Conservation (phyloP, 35 echinoderm and acorn worm genomes). For the Diadema setosum region DNA sequence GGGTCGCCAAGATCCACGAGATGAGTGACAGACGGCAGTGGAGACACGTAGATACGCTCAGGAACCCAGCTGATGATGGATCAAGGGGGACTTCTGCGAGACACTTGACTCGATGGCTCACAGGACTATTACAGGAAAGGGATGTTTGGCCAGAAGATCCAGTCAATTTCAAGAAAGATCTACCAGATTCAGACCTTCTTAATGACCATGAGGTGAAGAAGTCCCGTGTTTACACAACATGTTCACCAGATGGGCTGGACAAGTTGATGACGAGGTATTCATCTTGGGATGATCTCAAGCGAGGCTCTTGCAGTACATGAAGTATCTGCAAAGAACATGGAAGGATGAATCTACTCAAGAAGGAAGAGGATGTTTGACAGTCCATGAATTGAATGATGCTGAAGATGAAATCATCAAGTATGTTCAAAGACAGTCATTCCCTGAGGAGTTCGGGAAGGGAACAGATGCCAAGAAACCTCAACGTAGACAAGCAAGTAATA, state of each 20-base stretch:
- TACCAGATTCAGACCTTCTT: background rate
- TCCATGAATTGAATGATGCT: background rate
- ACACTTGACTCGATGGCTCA: conserved; percentile 12
- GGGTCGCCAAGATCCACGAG: conserved; percentile 5
- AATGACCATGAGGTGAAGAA: conserved; percentile 5
- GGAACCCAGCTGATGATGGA: conserved; percentile 43
- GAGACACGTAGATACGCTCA: conserved; percentile 38
- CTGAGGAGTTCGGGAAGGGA: background rate
- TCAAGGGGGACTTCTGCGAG: background rate
- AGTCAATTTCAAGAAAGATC: background rate
- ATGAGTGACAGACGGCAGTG: background rate
- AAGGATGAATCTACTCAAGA: too few species aligned
- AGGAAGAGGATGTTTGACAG: too few species aligned
- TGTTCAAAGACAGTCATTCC: background rate
- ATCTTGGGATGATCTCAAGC: too few species aligned
- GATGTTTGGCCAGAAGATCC: background rate
- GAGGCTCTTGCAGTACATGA: too few species aligned
- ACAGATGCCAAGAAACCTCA: background rate
- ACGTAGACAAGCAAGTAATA: background rate
- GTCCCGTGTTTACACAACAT: background rate
- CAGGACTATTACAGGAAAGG: background rate
- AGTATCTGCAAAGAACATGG: too few species aligned
- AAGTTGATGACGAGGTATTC: background rate
- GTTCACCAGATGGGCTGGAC: background rate
- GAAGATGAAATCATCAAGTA: background rate